These are phyloP conservation scores for Melipona quadrifasciata DNA, from an alignment of 1,140 invertebrate species.

Conservation along the genomic window DNA sequence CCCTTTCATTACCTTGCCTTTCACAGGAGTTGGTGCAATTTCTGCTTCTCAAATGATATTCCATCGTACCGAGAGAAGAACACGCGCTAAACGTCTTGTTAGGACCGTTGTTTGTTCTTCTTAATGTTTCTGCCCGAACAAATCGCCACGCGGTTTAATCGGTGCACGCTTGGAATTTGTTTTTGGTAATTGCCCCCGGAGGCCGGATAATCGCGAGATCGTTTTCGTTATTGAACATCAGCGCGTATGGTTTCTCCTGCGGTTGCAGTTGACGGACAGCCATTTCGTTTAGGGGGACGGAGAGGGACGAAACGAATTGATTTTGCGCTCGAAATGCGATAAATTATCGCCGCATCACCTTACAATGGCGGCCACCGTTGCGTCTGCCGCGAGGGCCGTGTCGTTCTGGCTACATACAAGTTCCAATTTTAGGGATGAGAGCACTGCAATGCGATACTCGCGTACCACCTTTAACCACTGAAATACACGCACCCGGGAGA, in stretches of 20 bases:
- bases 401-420: conserved; percentile 18
- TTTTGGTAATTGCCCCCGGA: not conserved
- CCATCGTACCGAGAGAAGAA: not conserved
- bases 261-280: not conserved
- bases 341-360: conserved; percentile 8
- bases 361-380: not conserved
- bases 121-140: not conserved
- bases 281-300: not conserved
- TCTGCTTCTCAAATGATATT: not conserved
- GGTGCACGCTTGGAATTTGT: not conserved
- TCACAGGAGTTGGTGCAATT: not conserved
- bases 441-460: conserved; percentile 63
- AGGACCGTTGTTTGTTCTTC: not conserved
- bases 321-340: conserved; percentile 11
- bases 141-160: not conserved
- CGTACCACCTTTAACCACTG: conserved; percentile 28
- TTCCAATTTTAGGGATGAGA: conserved; percentile 64
- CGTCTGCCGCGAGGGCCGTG: not conserved
- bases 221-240: not conserved
- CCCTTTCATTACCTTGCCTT: not conserved
- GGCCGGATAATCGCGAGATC: not conserved
- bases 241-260: not conserved
- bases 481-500: conserved; percentile 16
- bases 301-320: not conserved
- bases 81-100: not conserved